These are phyloP conservation scores for Rhynchotus rufescens DNA, from an alignment of 2,797 vertebrate genomes.

Conservation along the genomic window DNA sequence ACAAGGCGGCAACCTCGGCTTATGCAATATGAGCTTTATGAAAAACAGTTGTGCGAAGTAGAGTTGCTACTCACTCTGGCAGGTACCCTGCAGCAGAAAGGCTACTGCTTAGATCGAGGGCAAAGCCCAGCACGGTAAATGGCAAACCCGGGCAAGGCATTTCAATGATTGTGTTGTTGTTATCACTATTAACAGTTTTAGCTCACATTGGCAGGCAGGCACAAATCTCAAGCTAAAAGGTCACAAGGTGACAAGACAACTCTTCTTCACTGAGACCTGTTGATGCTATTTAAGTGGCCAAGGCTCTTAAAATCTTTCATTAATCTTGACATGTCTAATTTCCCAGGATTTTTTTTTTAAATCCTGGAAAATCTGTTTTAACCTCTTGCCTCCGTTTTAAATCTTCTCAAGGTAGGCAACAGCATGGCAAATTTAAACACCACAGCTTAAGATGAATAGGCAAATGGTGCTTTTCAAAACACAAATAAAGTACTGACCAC, in stretches of 20 bases:
- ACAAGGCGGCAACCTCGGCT: slow-evolving; percentile 59
- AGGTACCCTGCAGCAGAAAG: neutral
- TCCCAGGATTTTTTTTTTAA: neutral
- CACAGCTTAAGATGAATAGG: neutral
- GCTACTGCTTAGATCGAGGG: neutral
- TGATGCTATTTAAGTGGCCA: slow-evolving; percentile 19
- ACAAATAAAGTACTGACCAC: neutral
- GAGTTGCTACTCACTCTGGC: neutral
- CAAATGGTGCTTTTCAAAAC: neutral
- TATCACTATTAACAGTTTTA: neutral
- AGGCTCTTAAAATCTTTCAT: slow-evolving; percentile 10
- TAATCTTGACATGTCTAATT: slow-evolving; percentile 19
- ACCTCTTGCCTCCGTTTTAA: neutral
- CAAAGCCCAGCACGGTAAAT: neutral
- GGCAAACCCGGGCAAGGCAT: neutral
- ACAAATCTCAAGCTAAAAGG: slow-evolving; percentile 39
- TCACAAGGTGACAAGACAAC: neutral
- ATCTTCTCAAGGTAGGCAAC: neutral
- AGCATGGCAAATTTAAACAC: neutral
- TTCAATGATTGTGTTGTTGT: neutral
- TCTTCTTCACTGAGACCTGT: neutral
- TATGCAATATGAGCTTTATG: slow-evolving; percentile 46
- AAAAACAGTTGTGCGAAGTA: slow-evolving; percentile 7
- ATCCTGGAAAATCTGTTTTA: neutral
- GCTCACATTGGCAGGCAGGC: neutral